phyloP scores from a whole-genome alignment of 2,797 vertebrate genomes.

The Etheostoma perlongum region DNA sequence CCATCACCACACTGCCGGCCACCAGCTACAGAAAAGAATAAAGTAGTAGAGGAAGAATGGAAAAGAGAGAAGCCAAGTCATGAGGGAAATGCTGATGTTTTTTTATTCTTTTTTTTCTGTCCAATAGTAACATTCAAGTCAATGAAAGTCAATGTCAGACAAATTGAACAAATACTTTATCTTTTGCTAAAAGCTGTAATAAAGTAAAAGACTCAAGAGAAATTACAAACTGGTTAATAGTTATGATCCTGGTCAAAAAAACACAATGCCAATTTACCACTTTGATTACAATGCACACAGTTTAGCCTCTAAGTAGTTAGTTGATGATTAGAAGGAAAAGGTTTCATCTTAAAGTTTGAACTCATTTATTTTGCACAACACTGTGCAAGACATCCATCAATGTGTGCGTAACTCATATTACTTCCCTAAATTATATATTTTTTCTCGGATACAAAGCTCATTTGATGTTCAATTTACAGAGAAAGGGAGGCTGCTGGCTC shows the following conservation, averaged over 20 bases:
- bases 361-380: constrained; percentile 39
- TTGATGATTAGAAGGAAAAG: constrained; percentile 63
- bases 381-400: constrained; percentile 53
- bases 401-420: constrained; percentile 37
- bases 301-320: constrained; percentile 50
- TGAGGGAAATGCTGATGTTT: not conserved
- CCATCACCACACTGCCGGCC: constrained; percentile 97
- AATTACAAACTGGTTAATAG: constrained; percentile 53
- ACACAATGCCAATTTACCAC: constrained; percentile 57
- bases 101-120: not conserved
- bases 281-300: constrained; percentile 63
- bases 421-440: constrained; percentile 10
- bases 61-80: not conserved
- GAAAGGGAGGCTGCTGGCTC: constrained; percentile 79
- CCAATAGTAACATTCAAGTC: not conserved
- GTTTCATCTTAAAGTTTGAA: constrained; percentile 45
- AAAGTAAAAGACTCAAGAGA: constrained; percentile 43
- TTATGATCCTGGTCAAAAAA: constrained; percentile 43
- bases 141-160: constrained; percentile 24
- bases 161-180: constrained; percentile 39
- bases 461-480: constrained; percentile 60
- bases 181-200: constrained; percentile 21
- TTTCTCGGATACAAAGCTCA: constrained; percentile 48
- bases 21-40: constrained; percentile 86
- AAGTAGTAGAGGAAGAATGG: not conserved